Base-by-base conservation (phyloP, 2,113 vertebrate genomes). In the Apaloderma vittatum region DNA sequence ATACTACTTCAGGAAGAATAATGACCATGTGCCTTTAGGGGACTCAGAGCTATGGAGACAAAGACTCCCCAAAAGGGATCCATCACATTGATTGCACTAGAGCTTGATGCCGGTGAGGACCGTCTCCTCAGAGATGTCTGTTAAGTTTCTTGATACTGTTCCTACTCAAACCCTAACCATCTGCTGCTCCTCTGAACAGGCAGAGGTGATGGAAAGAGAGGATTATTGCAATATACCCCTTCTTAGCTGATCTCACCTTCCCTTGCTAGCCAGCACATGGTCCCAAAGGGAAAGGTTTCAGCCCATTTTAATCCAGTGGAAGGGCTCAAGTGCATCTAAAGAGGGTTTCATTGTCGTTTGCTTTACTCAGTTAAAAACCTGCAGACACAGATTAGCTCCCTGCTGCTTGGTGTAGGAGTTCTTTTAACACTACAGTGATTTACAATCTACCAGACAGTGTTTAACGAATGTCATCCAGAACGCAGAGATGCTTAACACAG, bases 311-410 rank as follows among this genome's bases (percentile, higher is more conserved):
- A 88, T 91, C 83, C 74, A 90, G 21, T 5, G 46, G 73, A 90
- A 93, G 29, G 75, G 46, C 57, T 96, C 0, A 1, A 96, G 90
- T 19, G 89, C 45, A 96, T 92, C 92, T 93, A 97, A 54, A 88
- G 85, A 93, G 57, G 80, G 71, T 92, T 97, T 93, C 75, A 58
- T 90, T 3, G 3, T 76, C 49, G 2, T 96, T 97, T 97, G 75
- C 94, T 98, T 98, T 94, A 94, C 93, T 97, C 92, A 97, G 91
- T 98, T 97, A 97, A 97, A 97, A 94, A 94, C 80, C 78, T 85
- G 80, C 77, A 95, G 96, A 93, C 90, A 96, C 75, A 97, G 94
- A 96, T 97, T 91, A 96, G 91, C 74, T 96, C 68, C 96, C 95
- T 73, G 86, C 90, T 97, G 77, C 86, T 92, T 49, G 3, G 82